Evolutionary conservation across 1,140 invertebrate species (phyloP).

Genomic region (Solenopsis invicta): DNA sequence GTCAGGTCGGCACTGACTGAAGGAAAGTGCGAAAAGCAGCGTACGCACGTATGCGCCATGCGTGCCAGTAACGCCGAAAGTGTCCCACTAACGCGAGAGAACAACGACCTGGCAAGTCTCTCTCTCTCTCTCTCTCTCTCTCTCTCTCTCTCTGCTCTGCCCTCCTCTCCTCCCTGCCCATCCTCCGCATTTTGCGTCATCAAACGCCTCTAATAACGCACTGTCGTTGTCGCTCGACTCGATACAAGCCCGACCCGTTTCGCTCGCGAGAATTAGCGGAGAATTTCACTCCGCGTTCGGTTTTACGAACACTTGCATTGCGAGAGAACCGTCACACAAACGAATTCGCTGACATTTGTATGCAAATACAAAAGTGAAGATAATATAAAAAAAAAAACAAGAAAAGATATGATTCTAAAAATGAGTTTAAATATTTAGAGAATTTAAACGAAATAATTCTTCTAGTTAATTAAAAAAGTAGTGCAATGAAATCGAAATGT

Average conservation of each 20-base stretch:
- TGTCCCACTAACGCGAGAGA: constrained; percentile 79
- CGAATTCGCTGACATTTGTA: not conserved
- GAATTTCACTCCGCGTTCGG: constrained; percentile 31
- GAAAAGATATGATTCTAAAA: not conserved
- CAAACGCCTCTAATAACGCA: constrained; percentile 76
- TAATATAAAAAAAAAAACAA: not conserved
- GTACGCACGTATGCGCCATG: constrained; percentile 63
- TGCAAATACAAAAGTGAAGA: not conserved
- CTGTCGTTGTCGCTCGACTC: constrained; percentile 68
- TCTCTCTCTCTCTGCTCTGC: constrained; percentile 6
- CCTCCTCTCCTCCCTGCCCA: constrained; percentile 46
- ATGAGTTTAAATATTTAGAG: not conserved
- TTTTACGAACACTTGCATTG: constrained; percentile 40
- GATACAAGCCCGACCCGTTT: constrained; percentile 75
- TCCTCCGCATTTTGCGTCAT: constrained; percentile 74
- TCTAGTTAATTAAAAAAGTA: not conserved
- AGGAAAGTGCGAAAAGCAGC: constrained; percentile 15
- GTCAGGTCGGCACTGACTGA: not conserved
- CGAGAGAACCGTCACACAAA: constrained; percentile 11
- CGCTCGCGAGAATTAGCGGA: constrained; percentile 67
- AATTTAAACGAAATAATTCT: not conserved
- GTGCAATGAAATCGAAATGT: not conserved
- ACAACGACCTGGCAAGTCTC: constrained; percentile 78
- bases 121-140: constrained; percentile 28
- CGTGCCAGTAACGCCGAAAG: constrained; percentile 80